Evolutionary conservation across 2,888 invertebrate genomes (phyloP), one percentile per base, ranked within the genome.

Genomic region (Drosophila atripex): DNA sequence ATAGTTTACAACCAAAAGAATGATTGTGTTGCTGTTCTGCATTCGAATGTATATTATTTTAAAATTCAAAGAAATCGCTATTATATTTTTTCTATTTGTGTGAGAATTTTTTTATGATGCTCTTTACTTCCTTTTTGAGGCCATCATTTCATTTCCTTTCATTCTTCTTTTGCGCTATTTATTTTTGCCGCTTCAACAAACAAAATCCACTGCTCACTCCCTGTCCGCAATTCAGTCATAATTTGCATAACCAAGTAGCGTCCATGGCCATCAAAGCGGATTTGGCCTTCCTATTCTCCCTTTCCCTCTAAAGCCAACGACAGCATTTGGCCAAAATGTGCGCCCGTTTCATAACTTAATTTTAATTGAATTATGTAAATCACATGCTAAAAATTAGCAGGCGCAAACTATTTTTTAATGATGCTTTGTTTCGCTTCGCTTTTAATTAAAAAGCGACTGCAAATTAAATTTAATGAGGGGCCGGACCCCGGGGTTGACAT

Each of bases 321-420:
- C 47, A 61, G 30, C 14, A 50, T 66, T 68, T 70, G 23, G 70
- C 52, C 50, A 50, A 83, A 82, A 79, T 87, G 69, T 77, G 77
- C 77, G 70, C 73, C 77, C 71, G 73, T 79, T 86, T 88, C 83
- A 86, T 83, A 86, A 83, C 88, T 88, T 75, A 83, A 83, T 83
- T 88, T 83, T 88, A 83, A 83, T 83, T 83, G 84, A 88, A 83
- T 88, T 83, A 83, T 83, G 82, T 86, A 83, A 83, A 83, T 88
- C 84, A 77, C 84, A 53, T 55, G 73, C 86, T 86, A 83, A 83
- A 87, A 83, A 83, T 83, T 83, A 88, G 82, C 88, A 88, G 86
- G 86, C 88, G 75, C 75, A 79, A 87, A 88, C 88, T 83, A 83
- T 79, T 83, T 82, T 88, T 86, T 83, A 83, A 83, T 77, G 86